Evolutionary conservation across 2,797 vertebrate species (phyloP).

Genomic region (Anisognathus igniventris): DNA sequence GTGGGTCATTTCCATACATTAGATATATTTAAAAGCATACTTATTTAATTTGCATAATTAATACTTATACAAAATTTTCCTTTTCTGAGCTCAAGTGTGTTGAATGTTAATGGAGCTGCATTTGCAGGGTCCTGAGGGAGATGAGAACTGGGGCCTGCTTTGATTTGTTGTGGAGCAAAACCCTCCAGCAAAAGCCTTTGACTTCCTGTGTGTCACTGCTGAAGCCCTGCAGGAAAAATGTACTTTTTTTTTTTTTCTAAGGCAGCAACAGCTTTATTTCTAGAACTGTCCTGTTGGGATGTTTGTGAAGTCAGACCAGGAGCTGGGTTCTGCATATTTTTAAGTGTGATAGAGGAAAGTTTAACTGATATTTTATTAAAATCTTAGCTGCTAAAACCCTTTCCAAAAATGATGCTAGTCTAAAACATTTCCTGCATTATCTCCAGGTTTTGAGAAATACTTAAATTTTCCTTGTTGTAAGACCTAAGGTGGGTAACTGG

Average conservation of each 20-base stretch:
- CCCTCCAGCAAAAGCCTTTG: neutral
- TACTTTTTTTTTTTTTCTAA: neutral
- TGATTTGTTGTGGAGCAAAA: neutral
- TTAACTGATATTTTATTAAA: neutral
- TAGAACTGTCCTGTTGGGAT: neutral
- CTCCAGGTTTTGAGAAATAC: neutral
- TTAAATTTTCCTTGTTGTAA: neutral
- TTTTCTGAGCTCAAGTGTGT: neutral
- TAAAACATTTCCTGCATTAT: neutral
- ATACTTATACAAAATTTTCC: neutral
- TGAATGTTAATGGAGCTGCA: neutral
- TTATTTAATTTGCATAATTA: constrained; percentile 13
- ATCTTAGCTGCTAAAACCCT: neutral
- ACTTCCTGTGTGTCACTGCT: neutral
- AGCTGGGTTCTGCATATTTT: neutral
- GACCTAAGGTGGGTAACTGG: neutral
- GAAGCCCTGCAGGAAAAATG: neutral
- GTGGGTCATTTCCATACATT: neutral
- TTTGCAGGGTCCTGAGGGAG: neutral
- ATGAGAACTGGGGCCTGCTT: neutral
- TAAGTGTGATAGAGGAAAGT: neutral
- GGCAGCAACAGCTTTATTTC: neutral
- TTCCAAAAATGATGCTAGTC: neutral
- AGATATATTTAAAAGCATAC: neutral
- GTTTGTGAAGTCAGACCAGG: neutral